Percentiles rank a stretch among this genome's conserved stretches.
phyloP scores from a whole-genome alignment of 2,888 invertebrate species.

The Cerceris ruficornis region DNA sequence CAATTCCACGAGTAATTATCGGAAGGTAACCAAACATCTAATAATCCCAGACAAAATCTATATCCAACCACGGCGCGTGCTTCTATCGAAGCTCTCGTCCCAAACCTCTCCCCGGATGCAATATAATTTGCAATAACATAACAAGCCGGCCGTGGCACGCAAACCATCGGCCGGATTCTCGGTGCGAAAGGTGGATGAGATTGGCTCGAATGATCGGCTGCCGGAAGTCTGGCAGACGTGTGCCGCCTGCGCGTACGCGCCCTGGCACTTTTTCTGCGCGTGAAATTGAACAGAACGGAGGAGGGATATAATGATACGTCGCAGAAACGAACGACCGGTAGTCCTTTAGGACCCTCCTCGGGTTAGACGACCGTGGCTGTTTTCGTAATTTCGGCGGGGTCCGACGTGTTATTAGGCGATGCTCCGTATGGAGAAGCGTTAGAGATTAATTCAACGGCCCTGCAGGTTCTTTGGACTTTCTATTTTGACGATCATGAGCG shows the following conservation, averaged over 20 bases:
- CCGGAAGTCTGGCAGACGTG: conserved; percentile 66
- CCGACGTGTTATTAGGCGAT: conserved; percentile 54
- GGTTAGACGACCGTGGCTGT: conserved; percentile 7
- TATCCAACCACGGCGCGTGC: conserved; percentile 47
- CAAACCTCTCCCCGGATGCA: conserved; percentile 18
- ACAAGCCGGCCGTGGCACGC: conserved; percentile 26
- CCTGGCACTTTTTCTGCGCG: conserved; percentile 34
- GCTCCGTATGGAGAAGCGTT: conserved; percentile 35
- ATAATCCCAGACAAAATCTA: conserved; percentile 71
- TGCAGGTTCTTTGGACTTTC: background rate
- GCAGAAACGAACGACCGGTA: conserved; percentile 30
- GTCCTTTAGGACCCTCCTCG: conserved; percentile 18
- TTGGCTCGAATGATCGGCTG: conserved; percentile 44
- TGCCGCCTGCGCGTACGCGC: conserved; percentile 27
- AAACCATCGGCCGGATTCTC: conserved; percentile 7
- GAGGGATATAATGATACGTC: conserved; percentile 51
- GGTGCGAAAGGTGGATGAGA: conserved; percentile 30
- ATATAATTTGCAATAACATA: conserved; percentile 62
- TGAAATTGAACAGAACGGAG: conserved; percentile 58
- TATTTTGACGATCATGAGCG: conserved; percentile 3
- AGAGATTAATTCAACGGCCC: conserved; percentile 25
- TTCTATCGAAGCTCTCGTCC: conserved; percentile 22
- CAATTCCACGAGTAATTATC: conserved; percentile 70
- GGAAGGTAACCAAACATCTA: conserved; percentile 72
- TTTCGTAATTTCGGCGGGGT: conserved; percentile 28